Evolutionary conservation across 2,113 vertebrate genomes (phyloP).

Genomic region (Glaucomys volans): DNA sequence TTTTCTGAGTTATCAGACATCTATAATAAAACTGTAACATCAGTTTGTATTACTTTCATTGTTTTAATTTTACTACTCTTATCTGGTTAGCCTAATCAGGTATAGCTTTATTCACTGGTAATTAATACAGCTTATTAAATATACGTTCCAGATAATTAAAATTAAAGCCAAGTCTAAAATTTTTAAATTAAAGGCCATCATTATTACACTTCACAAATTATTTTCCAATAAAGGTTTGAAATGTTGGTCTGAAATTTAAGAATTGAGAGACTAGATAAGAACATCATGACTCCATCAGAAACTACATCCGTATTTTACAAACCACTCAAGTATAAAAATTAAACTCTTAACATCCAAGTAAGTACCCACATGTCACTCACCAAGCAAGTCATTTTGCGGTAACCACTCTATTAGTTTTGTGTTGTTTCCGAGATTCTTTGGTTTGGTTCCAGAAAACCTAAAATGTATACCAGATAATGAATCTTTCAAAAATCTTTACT

Average conservation of each 20-base stretch:
- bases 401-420: conserved; percentile 98
- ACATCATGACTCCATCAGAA: background rate
- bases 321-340: background rate
- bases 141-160: conserved; percentile 29
- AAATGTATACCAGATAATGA: conserved; percentile 54
- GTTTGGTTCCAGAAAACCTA: conserved; percentile 96
- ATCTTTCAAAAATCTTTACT: conserved; percentile 24
- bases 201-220: background rate
- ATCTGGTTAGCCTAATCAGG: background rate
- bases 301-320: background rate
- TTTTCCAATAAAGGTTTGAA: background rate
- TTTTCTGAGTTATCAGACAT: background rate
- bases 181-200: background rate
- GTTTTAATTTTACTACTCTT: background rate
- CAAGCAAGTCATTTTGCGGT: conserved; percentile 97
- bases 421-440: conserved; percentile 96
- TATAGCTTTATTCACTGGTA: background rate
- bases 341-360: background rate
- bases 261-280: background rate
- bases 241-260: background rate
- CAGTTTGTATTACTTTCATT: background rate
- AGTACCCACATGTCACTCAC: conserved; percentile 83
- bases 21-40: background rate
- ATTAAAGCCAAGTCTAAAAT: background rate
- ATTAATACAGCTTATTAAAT: background rate